Conservation (phyloP, 2,888 invertebrate genomes). For the Lepidocyrtoides sp. region DNA sequence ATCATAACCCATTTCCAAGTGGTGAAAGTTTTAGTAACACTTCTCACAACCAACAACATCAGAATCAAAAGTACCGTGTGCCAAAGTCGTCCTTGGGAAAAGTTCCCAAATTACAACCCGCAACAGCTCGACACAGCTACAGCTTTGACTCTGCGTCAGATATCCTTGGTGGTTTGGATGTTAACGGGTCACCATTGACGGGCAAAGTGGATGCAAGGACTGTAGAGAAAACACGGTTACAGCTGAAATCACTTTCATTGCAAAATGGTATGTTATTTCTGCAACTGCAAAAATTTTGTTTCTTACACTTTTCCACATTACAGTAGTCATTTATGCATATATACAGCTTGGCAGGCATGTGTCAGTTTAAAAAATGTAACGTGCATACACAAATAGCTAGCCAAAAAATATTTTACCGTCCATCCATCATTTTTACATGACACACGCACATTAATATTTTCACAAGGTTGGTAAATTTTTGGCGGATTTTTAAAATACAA, state of each 20-base stretch:
- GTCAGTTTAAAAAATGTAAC: too few species aligned
- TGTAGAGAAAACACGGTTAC: constrained; percentile 63
- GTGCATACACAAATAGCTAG: too few species aligned
- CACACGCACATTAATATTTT: too few species aligned
- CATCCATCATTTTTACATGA: too few species aligned
- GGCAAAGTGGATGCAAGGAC: constrained; percentile 34
- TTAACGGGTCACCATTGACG: background rate
- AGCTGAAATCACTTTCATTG: constrained; percentile 74
- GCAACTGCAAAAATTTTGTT: too few species aligned
- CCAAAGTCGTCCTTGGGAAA: constrained; percentile 69
- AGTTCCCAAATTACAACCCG: constrained; percentile 60
- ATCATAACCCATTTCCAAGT: background rate
- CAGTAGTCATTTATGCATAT: too few species aligned
- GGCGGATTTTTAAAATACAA: too few species aligned
- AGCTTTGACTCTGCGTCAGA: constrained; percentile 70
- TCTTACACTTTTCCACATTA: too few species aligned
- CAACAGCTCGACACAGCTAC: constrained; percentile 3
- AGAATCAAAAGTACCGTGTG: constrained; percentile 52
- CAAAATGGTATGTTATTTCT: constrained; percentile 80
- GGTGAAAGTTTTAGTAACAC: constrained; percentile 13
- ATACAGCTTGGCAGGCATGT: too few species aligned
- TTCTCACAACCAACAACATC: background rate
- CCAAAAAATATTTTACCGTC: too few species aligned
- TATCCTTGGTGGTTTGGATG: constrained; percentile 64
- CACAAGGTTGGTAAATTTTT: too few species aligned